Evolutionary conservation across 2,113 vertebrate genomes (phyloP), one percentile per base, ranked within the genome.

Genomic region (Takifugu flavidus): DNA sequence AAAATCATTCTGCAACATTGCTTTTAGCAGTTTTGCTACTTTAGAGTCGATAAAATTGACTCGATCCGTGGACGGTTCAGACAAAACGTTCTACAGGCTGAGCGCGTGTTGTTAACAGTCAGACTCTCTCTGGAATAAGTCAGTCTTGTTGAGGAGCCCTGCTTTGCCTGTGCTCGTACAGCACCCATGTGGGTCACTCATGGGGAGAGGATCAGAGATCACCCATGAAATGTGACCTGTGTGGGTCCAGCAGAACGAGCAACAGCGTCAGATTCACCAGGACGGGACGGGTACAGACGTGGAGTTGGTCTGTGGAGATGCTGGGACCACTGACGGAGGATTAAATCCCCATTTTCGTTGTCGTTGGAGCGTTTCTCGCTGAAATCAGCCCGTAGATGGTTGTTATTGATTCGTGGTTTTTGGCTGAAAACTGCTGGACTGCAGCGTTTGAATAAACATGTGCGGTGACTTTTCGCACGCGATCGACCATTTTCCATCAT

Each of bases 151-250:
- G 13, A 4, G 15, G 47, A 49, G 47, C 6, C 25, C 47, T 8
- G 20, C 8, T 20, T 53, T 53, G 12, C 25, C 25, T 13, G 5
- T 13, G 14, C 15, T 12, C 13, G 63, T 53, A 0, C 65, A n/a
- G 31, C 31, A 0, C 63, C 14, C 20, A 56, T 27, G 25, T 11
- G 77, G 31, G 52, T 62, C 65, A 54, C 52, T 49, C 0, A 0
- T 56, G 52, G 27, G 45, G 13, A 39, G 29, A 70, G 66, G 53
- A 74, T 79, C 69, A 76, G 14, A 70, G 68, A 55, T 77, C 72
- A 72, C 59, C 56, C 58, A 43, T 83, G 84, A 87, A 84, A 84
- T 70, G 68, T 75, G 82, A 87, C 74, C 84, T 71, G 69, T 45
- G 29, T 1, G 10, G 54, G 66, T 61, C 73, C 55, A 50, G 13